phyloP scores from a whole-genome alignment of 2,888 invertebrate species.

The Leucophenga montana region DNA sequence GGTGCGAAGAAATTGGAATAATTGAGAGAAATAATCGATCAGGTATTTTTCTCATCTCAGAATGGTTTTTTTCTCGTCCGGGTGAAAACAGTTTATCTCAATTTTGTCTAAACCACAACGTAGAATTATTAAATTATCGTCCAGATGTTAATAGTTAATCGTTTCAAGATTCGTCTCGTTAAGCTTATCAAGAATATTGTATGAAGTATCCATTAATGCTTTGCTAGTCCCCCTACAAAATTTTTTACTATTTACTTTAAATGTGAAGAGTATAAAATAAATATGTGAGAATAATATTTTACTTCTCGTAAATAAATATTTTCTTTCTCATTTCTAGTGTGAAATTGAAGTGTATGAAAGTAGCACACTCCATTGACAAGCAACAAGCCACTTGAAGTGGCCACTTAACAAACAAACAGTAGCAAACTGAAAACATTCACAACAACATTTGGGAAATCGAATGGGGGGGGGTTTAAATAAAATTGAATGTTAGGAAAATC shows the following conservation, averaged over 20 bases:
- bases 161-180: no score
- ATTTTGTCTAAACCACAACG: no score
- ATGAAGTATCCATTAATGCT: no score
- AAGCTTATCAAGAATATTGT: no score
- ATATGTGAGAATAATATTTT: not conserved
- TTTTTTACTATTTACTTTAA: not conserved
- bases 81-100: no score
- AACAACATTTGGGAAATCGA: not conserved
- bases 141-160: no score
- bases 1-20: no score
- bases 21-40: no score
- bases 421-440: not conserved
- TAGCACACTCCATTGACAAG: constrained; percentile 15
- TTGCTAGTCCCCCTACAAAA: not conserved
- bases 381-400: constrained; percentile 21
- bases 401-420: constrained; percentile 8
- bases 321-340: not conserved
- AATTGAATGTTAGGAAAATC: constrained; percentile 4
- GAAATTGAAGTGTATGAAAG: no score
- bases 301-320: not conserved
- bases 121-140: no score
- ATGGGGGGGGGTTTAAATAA: not conserved
- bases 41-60: no score
- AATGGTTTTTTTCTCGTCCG: no score
- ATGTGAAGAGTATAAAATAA: not conserved